Conservation (phyloP, 2,797 vertebrate species). For the Smutsia temminckii region DNA sequence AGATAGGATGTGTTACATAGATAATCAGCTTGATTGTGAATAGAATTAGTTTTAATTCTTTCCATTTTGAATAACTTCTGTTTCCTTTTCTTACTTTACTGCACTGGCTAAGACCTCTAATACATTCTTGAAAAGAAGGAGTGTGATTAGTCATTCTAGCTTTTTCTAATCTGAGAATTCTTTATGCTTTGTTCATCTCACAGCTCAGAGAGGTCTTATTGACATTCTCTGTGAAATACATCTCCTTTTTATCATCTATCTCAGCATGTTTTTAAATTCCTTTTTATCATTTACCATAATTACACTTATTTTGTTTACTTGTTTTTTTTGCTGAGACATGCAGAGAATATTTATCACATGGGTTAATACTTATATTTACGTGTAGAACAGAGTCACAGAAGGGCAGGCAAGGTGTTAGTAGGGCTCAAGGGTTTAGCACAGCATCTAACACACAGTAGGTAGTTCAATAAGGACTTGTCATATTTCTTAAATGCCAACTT, state of each 20-base stretch:
- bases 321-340: constrained; percentile 67
- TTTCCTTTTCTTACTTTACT: neutral
- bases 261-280: neutral
- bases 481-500: constrained; percentile 59
- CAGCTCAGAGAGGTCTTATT: neutral
- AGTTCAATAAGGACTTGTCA: neutral
- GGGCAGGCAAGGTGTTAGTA: constrained; percentile 65
- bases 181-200: neutral
- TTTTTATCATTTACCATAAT: neutral
- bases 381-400: constrained; percentile 49
- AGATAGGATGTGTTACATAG: neutral
- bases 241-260: neutral
- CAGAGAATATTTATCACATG: constrained; percentile 72
- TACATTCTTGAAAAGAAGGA: neutral
- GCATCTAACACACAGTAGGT: neutral
- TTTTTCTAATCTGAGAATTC: neutral
- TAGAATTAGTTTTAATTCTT: neutral
- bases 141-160: neutral
- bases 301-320: neutral
- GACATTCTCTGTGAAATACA: neutral
- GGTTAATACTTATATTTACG: constrained; percentile 64
- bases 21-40: neutral
- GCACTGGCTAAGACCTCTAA: neutral
- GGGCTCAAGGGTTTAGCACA: constrained; percentile 7
- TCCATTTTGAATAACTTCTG: neutral